Percentiles rank a stretch among this genome's conserved stretches.
phyloP scores from a whole-genome alignment of 2,113 vertebrate genomes.

The Tyto alba region DNA sequence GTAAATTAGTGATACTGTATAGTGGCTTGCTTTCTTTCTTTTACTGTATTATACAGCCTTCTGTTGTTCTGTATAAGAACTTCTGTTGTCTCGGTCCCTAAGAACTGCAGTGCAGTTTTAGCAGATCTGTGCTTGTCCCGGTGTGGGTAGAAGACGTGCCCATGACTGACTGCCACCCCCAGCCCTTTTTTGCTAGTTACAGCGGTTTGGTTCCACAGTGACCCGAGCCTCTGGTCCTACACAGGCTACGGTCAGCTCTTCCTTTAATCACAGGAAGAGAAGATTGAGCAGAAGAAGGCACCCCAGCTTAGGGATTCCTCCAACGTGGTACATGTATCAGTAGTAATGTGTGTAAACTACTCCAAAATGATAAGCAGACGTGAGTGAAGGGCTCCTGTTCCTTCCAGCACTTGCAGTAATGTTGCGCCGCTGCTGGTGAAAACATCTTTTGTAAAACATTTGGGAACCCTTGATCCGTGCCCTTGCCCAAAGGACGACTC shows the following conservation, averaged over 20 bases:
- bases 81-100: neutral
- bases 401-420: neutral
- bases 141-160: neutral
- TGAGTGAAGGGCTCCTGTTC: neutral
- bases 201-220: neutral
- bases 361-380: neutral
- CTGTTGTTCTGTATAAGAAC: neutral
- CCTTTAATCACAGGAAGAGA: neutral
- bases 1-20: neutral
- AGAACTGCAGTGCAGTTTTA: neutral
- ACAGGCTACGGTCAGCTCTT: neutral
- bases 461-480: neutral
- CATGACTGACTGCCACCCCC: neutral
- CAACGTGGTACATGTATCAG: accelerated
- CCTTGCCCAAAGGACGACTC: neutral
- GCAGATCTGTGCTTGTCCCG: neutral
- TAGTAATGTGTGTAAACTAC: neutral
- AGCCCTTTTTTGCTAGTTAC: neutral
- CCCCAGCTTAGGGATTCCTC: neutral
- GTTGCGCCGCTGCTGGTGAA: neutral
- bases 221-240: neutral
- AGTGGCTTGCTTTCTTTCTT: neutral
- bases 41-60: neutral
- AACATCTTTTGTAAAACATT: neutral
- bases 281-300: neutral